These are phyloP conservation scores for Steatocranus sp. DNA, from an alignment of 2,797 vertebrate genomes.

Conservation along the genomic window DNA sequence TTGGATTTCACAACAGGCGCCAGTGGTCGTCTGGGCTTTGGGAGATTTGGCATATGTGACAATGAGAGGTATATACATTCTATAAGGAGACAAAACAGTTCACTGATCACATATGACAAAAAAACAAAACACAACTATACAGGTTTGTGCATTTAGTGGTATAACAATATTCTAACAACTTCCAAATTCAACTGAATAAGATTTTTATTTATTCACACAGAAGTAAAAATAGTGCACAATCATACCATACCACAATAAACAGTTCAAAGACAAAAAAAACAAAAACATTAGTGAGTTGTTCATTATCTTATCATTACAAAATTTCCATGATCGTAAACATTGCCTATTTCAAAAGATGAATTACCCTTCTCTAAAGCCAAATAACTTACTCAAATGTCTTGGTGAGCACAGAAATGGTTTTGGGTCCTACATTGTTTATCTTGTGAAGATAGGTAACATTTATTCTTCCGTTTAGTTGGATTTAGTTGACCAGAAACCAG, in stretches of 20 bases:
- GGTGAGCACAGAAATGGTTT: neutral
- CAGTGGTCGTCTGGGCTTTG: conserved; percentile 38
- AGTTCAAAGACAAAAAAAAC: neutral
- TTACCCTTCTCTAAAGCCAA: neutral
- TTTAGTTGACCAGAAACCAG: neutral
- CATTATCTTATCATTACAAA: neutral
- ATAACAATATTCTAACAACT: neutral
- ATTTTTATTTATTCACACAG: conserved; percentile 44
- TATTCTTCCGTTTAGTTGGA: neutral
- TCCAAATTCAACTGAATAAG: neutral
- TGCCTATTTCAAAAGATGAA: neutral
- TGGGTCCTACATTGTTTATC: neutral
- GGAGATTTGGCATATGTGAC: neutral
- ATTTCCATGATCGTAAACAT: neutral
- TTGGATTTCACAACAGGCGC: conserved; percentile 74
- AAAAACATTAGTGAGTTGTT: neutral
- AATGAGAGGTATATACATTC: neutral
- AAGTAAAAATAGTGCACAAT: conserved; percentile 35
- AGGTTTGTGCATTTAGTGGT: neutral
- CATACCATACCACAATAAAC: neutral
- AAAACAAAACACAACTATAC: neutral
- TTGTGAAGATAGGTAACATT: neutral
- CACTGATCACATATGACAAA: neutral
- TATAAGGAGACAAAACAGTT: neutral
- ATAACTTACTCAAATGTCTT: neutral